These are phyloP conservation scores for Craniophora ligustri DNA, from an alignment of 2,888 invertebrate species.

Conservation along the genomic window DNA sequence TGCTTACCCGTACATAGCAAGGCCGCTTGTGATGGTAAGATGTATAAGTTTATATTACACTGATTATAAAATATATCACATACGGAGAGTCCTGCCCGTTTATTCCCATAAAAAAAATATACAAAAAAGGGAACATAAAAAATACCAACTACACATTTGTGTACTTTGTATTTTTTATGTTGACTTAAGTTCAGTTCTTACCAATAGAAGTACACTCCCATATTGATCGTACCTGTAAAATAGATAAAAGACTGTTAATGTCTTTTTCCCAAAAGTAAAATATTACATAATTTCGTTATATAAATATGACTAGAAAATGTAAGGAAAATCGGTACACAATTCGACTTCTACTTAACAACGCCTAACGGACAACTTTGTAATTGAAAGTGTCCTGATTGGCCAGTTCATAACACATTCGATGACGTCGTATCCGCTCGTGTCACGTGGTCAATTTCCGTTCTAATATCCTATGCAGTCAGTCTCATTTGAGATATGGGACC, in stretches of 20 bases:
- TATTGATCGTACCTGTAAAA: slow-evolving; percentile 73
- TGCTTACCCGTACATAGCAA: too few species aligned
- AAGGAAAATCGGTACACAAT: too few species aligned
- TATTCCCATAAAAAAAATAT: too few species aligned
- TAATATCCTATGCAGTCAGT: slow-evolving; percentile 79
- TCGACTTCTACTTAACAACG: too few species aligned
- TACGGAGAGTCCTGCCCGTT: too few species aligned
- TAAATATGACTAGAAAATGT: too few species aligned
- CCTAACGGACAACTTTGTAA: slow-evolving; percentile 67
- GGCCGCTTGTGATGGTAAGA: too few species aligned
- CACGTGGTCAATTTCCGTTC: slow-evolving; percentile 83
- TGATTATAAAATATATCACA: too few species aligned
- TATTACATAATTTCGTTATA: not conserved
- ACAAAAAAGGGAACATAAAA: too few species aligned
- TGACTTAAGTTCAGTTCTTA: slow-evolving; percentile 49
- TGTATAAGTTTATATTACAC: too few species aligned
- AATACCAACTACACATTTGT: too few species aligned
- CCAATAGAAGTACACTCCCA: slow-evolving; percentile 58
- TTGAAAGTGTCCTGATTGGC: slow-evolving; percentile 82
- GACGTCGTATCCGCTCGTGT: slow-evolving; percentile 79
- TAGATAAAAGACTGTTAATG: slow-evolving; percentile 27
- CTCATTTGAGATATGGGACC: slow-evolving; percentile 57
- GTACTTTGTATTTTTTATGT: too few species aligned
- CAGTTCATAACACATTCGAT: slow-evolving; percentile 78
- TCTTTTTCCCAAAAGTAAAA: not conserved